Conservation (phyloP, 2,797 vertebrate species). For the Petrocephalus schoutedeni region DNA sequence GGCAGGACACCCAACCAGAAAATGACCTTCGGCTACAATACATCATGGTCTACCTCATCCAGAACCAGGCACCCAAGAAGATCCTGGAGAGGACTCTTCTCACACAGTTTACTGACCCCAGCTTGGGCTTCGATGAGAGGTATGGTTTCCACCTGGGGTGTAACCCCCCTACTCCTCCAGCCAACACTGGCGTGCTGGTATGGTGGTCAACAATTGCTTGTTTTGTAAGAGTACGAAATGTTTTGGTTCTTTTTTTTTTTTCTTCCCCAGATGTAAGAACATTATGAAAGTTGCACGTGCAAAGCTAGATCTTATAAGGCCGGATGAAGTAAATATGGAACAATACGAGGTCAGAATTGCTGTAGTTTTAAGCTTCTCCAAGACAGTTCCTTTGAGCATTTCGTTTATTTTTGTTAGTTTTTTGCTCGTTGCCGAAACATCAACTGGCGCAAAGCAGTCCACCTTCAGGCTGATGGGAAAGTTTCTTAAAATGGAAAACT, state of each 20-base stretch:
- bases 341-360: slow-evolving; percentile 83
- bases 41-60: slow-evolving; percentile 89
- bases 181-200: neutral
- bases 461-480: neutral
- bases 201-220: neutral
- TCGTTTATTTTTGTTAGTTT: neutral
- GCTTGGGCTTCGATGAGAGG: slow-evolving; percentile 95
- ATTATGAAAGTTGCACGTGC: slow-evolving; percentile 95
- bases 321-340: slow-evolving; percentile 92
- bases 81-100: slow-evolving; percentile 93
- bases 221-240: neutral
- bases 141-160: slow-evolving; percentile 35
- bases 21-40: slow-evolving; percentile 90
- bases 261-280: slow-evolving; percentile 78
- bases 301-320: slow-evolving; percentile 94
- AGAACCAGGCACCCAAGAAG: slow-evolving; percentile 92
- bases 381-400: neutral
- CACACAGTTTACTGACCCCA: slow-evolving; percentile 90
- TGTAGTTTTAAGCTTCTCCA: neutral
- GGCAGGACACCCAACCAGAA: slow-evolving; percentile 84
- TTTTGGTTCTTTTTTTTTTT: slow-evolving; percentile 19
- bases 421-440: neutral
- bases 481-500: neutral
- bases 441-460: neutral
- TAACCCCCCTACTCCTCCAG: neutral